phyloP scores from a whole-genome alignment of 2,888 invertebrate species.

The Ectemnius lituratus region DNA sequence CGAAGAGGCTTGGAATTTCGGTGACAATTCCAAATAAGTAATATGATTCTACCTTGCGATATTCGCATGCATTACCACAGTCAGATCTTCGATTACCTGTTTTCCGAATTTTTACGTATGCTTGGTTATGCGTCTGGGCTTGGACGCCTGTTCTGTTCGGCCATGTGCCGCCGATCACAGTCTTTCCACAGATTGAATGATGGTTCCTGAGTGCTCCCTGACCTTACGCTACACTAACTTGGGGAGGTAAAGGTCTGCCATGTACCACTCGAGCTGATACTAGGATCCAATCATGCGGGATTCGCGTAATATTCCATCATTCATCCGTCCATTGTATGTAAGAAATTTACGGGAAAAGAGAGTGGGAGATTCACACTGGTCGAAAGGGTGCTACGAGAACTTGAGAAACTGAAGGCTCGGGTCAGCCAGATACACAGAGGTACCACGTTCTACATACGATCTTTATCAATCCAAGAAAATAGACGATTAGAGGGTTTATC shows the following conservation, averaged over 20 bases:
- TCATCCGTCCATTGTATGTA: background rate
- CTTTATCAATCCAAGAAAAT: background rate
- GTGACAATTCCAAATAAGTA: too few species aligned
- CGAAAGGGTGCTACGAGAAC: too few species aligned
- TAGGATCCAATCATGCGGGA: conserved; percentile 18
- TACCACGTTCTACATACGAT: background rate
- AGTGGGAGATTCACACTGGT: background rate
- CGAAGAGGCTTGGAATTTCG: conserved; percentile 41
- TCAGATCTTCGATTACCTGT: conserved; percentile 20
- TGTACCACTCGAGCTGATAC: conserved; percentile 22
- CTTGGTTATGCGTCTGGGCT: conserved; percentile 1
- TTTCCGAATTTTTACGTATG: conserved; percentile 6
- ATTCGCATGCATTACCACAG: conserved; percentile 6
- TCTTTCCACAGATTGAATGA: conserved; percentile 47
- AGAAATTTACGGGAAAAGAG: background rate
- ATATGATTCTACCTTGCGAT: conserved; percentile 22
- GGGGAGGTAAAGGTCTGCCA: conserved; percentile 16
- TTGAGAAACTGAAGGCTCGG: too few species aligned
- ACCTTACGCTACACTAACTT: conserved; percentile 8
- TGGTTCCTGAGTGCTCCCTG: conserved; percentile 17
- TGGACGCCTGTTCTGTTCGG: conserved; percentile 5
- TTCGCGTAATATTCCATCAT: background rate
- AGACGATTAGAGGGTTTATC: background rate
- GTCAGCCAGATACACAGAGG: too few species aligned
- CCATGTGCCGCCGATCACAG: conserved; percentile 30